Percentiles rank a stretch among this genome's conserved stretches.
These are phyloP conservation scores for Boleophthalmus pectinirostris DNA, from an alignment of 2,113 vertebrate species.

Conservation along the genomic window DNA sequence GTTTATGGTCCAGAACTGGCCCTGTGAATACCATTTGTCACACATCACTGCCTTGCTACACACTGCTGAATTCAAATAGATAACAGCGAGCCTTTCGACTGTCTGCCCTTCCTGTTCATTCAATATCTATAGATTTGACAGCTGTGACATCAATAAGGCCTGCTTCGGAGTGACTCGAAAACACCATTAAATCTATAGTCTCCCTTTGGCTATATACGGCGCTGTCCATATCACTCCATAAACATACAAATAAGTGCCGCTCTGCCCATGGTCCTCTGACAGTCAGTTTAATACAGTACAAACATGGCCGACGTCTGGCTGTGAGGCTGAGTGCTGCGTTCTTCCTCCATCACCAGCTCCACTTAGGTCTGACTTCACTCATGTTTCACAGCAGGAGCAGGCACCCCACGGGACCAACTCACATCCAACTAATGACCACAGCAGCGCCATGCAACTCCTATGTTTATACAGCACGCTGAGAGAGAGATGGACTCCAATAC, in stretches of 20 bases:
- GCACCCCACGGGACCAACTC: constrained; percentile 4
- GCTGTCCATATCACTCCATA: background rate
- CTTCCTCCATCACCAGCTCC: constrained; percentile 40
- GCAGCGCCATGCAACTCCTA: constrained; percentile 5
- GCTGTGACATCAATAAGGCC: background rate
- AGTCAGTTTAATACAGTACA: background rate
- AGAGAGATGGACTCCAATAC: constrained; percentile 1
- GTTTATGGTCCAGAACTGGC: too few species aligned
- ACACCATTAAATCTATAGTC: background rate
- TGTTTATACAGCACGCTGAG: constrained; percentile 9
- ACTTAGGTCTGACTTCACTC: constrained; percentile 21
- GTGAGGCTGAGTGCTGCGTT: constrained; percentile 25
- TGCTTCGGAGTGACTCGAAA: background rate
- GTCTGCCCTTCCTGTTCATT: background rate
- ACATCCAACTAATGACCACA: constrained; percentile 11
- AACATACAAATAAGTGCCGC: background rate
- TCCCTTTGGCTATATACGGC: background rate
- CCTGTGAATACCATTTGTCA: too few species aligned
- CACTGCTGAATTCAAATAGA: background rate
- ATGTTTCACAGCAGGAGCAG: constrained; percentile 18
- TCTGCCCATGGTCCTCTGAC: background rate
- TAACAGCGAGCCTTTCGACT: background rate
- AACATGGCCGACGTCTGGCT: constrained; percentile 14
- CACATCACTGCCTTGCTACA: background rate
- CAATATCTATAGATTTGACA: constrained; percentile 3